Evolutionary conservation across 1,140 invertebrate genomes (phyloP).

Genomic region (Trichomalopsis sarcophagae): DNA sequence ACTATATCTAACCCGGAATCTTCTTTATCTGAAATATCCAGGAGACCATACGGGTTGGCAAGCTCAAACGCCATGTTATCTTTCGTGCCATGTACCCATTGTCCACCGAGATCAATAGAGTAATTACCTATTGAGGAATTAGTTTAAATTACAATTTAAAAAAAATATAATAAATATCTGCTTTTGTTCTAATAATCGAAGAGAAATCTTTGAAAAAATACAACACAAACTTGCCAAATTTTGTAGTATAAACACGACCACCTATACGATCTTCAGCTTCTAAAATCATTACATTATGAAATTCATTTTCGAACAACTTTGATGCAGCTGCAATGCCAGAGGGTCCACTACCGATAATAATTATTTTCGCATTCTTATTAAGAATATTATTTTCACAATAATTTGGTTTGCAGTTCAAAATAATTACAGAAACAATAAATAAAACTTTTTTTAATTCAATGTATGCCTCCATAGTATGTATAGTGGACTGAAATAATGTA

Average conservation of each 20-base stretch:
- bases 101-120: conserved; percentile 86
- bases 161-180: background rate
- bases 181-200: no score
- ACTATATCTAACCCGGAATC: background rate
- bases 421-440: background rate
- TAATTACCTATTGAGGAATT: conserved; percentile 66
- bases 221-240: conserved; percentile 71
- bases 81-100: conserved; percentile 89
- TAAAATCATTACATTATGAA: conserved; percentile 76
- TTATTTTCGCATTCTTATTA: conserved; percentile 58
- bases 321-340: conserved; percentile 78
- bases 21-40: background rate
- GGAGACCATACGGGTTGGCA: conserved; percentile 71
- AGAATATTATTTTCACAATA: background rate
- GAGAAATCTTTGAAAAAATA: background rate
- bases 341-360: conserved; percentile 78
- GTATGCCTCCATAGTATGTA: background rate
- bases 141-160: background rate
- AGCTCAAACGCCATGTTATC: conserved; percentile 81
- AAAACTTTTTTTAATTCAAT: background rate
- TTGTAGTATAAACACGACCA: conserved; percentile 79
- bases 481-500: no score
- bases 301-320: conserved; percentile 74
- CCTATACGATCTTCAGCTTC: conserved; percentile 85
- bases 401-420: background rate